Evolutionary conservation across 2,797 vertebrate species (phyloP), one percentile per base, ranked within the genome.

Genomic region (Presbytis comata): DNA sequence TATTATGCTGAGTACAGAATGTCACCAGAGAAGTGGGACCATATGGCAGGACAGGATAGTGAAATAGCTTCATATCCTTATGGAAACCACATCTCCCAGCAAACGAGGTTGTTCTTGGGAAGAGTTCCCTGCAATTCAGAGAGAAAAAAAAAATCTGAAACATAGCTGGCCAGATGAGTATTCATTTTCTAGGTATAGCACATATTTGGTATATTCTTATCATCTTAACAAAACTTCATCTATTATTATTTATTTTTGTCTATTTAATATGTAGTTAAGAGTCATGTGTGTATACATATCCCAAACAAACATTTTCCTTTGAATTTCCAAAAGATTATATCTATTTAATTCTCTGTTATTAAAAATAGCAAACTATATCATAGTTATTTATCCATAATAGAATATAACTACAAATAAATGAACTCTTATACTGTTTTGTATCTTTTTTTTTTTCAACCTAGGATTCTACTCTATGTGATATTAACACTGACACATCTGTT

Each of bases 271-370:
- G 21, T 41, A 70, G 50, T 78, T 96, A 55, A 92, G 17, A 95
- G 26, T 48, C 39, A 78, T 89, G 17, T 21, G 55, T 70, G 11
- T 39, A 12, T 70, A 96, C 75, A 36, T 61, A 94, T 67, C 48
- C 8, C 83, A 83, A 95, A 80, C n/a, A 83, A 95, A 95, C 95
- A 61, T n/a, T 61, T 95, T 41, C 24, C 79, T 95, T 89, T 82
- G 87, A 93, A 76, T 92, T 97, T 72, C 67, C 59, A 83, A 83
- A 92, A 95, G 53, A 94, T 78, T 91, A n/a, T 92, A 92, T 75
- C 78, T 33, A 93, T 93, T 96, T 93, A 95, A 90, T 93, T 79
- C 28, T 94, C 39, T 83, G 22, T 72, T 90, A 53, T 36, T 76
- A n/a, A 96, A 80, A 96, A 75, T 61, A 96, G 59, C 17, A 67